Conservation (phyloP, 1,140 invertebrate species). For the Bombyx mori region DNA sequence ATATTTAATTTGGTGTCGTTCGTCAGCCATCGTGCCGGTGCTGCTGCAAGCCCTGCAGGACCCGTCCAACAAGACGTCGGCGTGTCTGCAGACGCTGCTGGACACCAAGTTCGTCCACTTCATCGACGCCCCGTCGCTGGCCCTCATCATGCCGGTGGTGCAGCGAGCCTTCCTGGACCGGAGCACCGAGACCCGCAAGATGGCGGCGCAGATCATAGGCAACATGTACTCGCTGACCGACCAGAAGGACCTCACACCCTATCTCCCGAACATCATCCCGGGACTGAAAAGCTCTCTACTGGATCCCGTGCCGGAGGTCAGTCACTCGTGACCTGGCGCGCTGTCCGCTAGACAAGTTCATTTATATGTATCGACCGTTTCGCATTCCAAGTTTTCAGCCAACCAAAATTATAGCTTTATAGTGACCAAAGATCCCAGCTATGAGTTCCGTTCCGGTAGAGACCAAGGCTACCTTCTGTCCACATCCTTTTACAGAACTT, state of each 20-base stretch:
- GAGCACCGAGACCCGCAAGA: conserved; percentile 97
- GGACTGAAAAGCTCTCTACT: conserved; percentile 96
- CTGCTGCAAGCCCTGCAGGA: conserved; percentile 95
- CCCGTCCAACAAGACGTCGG: conserved; percentile 95
- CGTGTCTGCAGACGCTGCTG: conserved; percentile 91
- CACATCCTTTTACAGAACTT: too few species aligned
- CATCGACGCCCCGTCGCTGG: conserved; percentile 98
- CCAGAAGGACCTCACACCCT: conserved; percentile 97
- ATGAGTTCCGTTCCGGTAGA: too few species aligned
- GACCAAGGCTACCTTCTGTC: too few species aligned
- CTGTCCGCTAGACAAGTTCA: too few species aligned
- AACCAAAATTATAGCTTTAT: too few species aligned
- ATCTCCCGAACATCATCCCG: conserved; percentile 96
- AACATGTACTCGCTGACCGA: conserved; percentile 99
- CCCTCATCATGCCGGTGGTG: conserved; percentile 99
- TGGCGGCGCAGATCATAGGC: conserved; percentile 99
- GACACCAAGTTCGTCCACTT: conserved; percentile 99
- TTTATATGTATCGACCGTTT: too few species aligned
- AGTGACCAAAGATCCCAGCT: too few species aligned
- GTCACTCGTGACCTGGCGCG: too few species aligned
- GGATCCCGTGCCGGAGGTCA: conserved; percentile 97
- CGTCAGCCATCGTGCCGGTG: conserved; percentile 88
- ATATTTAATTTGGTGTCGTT: conserved; percentile 15
- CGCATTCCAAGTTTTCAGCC: too few species aligned
- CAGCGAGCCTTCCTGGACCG: conserved; percentile 97